phyloP scores from a whole-genome alignment of 2,797 vertebrate species.

The Sebastes vulpes region DNA sequence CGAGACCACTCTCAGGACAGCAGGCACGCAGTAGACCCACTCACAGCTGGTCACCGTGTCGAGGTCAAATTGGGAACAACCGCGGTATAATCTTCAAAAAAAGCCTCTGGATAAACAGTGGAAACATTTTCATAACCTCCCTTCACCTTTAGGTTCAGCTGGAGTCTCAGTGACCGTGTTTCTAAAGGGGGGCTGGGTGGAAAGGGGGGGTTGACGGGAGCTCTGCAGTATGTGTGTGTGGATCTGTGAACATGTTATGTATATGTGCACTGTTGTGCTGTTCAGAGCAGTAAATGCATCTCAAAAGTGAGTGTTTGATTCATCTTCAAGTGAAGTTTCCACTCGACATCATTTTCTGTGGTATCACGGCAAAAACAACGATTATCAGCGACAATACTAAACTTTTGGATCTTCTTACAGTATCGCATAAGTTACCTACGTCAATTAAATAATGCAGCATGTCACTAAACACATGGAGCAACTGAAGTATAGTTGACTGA shows the following conservation, averaged over 20 bases:
- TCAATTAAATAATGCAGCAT: background rate
- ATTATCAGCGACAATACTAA: background rate
- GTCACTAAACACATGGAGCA: background rate
- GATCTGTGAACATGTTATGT: background rate
- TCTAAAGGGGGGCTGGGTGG: conserved; percentile 4
- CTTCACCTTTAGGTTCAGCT: conserved; percentile 72
- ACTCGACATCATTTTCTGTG: background rate
- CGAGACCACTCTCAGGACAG: conserved; percentile 27
- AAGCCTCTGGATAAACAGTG: conserved; percentile 66
- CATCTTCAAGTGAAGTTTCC: background rate
- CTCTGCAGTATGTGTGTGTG: conserved; percentile 13
- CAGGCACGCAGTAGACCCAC: conserved; percentile 28
- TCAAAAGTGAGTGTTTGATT: background rate
- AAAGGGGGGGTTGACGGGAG: conserved; percentile 12
- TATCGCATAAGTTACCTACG: background rate
- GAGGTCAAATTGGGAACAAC: conserved; percentile 69
- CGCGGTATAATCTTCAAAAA: conserved; percentile 71
- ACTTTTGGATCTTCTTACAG: background rate
- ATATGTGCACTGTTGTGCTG: background rate
- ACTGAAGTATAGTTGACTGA: no score
- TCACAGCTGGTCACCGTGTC: conserved; percentile 65
- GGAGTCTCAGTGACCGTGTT: conserved; percentile 57
- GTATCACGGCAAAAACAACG: background rate
- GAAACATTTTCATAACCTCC: conserved; percentile 78
- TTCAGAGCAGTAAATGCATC: background rate